phyloP scores from a whole-genome alignment of 30 jellyfish, hydroid and myxozoan species.

The Aurelia coerulea region DNA sequence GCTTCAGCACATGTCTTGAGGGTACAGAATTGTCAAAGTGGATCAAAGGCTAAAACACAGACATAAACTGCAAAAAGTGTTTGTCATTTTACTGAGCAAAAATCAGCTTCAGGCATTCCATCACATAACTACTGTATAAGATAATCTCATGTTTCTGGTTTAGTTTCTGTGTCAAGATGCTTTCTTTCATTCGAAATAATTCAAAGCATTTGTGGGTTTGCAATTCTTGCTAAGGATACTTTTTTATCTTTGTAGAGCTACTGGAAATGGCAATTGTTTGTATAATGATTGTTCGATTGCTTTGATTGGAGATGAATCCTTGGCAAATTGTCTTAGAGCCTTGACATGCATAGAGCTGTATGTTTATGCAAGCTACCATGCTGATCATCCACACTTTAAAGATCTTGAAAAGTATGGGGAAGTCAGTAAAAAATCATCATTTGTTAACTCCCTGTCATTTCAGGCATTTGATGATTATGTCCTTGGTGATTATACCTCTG shows the following conservation, averaged over 20 bases:
- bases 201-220: too few relatives aligned
- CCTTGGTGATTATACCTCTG: background rate
- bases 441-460: background rate
- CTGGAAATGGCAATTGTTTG: conserved; percentile 50
- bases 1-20: too few relatives aligned
- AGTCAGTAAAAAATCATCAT: background rate
- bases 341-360: conserved; percentile 37
- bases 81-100: too few relatives aligned
- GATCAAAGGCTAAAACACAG: too few relatives aligned
- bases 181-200: too few relatives aligned
- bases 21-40: too few relatives aligned
- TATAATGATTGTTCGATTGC: conserved; percentile 50
- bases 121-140: too few relatives aligned
- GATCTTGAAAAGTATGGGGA: background rate
- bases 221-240: too few relatives aligned
- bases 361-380: conserved; percentile 6
- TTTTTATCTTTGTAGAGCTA: background rate
- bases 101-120: too few relatives aligned
- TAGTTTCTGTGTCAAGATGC: too few relatives aligned
- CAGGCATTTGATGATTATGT: conserved; percentile 1
- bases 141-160: too few relatives aligned
- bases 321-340: conserved; percentile 19
- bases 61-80: too few relatives aligned
- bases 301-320: conserved; percentile 44
- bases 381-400: conserved; percentile 32